Conservation (phyloP, 1,140 invertebrate species). For the Caenorhabditis latens region DNA sequence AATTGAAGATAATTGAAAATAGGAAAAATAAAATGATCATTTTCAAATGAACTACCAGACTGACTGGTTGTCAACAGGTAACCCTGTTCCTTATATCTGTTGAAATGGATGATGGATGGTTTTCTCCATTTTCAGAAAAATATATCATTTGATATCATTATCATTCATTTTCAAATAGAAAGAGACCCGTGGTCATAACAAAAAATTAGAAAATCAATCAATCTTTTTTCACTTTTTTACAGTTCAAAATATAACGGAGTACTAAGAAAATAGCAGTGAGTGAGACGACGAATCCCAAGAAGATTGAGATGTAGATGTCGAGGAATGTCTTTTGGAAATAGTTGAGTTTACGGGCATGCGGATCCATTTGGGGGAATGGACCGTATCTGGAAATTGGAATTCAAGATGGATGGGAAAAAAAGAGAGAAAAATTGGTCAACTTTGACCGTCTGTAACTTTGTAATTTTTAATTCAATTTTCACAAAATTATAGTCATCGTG, state of each 20-base stretch:
- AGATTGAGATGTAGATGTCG: background rate
- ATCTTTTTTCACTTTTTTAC: background rate
- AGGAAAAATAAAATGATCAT: background rate
- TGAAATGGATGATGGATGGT: no score
- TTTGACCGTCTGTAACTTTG: background rate
- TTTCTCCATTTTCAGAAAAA: no score
- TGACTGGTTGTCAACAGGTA: background rate
- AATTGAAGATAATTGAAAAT: background rate
- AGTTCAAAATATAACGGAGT: background rate
- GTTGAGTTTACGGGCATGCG: background rate
- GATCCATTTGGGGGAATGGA: conserved; percentile 25
- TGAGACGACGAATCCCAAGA: background rate
- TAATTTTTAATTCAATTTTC: background rate
- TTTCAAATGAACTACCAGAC: background rate
- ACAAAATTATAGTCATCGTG: background rate
- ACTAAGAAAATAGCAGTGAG: background rate
- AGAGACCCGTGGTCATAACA: background rate
- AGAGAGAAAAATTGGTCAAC: no score
- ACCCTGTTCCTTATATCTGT: no score
- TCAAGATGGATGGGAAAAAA: no score
- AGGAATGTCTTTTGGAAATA: background rate
- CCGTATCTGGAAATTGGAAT: conserved; percentile 42
- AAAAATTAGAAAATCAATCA: background rate
- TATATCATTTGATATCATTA: no score
- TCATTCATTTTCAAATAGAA: background rate